Evolutionary conservation across 2,797 vertebrate species (phyloP).

Genomic region (Xerus rutilus): DNA sequence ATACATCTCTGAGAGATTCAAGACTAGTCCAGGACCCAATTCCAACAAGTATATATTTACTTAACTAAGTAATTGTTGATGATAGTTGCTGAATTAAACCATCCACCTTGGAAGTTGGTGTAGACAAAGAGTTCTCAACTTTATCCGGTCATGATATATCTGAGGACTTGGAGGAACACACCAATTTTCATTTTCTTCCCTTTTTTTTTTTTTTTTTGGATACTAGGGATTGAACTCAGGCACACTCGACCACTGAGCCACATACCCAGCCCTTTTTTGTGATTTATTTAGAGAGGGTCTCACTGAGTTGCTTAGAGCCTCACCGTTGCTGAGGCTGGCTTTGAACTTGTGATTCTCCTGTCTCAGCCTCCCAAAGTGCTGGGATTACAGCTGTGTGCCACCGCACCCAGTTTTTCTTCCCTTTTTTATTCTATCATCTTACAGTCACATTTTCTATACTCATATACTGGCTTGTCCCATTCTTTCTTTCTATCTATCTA

Average conservation of each 20-base stretch:
- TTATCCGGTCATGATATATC: neutral
- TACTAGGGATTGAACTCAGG: too few relatives aligned
- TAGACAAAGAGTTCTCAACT: neutral
- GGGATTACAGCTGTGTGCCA: too few relatives aligned
- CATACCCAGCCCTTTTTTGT: too few relatives aligned
- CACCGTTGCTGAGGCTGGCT: too few relatives aligned
- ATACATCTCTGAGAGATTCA: neutral
- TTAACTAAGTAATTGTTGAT: neutral
- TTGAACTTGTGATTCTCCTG: too few relatives aligned
- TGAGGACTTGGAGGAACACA: neutral
- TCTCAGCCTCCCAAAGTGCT: too few relatives aligned
- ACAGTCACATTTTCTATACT: neutral
- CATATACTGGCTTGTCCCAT: neutral
- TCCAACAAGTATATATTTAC: neutral
- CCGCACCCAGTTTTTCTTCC: neutral
- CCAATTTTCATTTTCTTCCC: neutral
- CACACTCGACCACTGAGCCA: too few relatives aligned
- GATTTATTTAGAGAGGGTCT: too few relatives aligned
- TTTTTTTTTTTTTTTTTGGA: fast-evolving
- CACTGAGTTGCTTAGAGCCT: too few relatives aligned
- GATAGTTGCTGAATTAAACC: neutral
- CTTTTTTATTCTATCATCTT: neutral
- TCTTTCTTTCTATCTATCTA: neutral
- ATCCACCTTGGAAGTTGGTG: neutral
- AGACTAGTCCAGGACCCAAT: neutral